Evolutionary conservation across 2,888 invertebrate species (phyloP), one percentile per base, ranked within the genome.

Genomic region (Patella depressa): DNA sequence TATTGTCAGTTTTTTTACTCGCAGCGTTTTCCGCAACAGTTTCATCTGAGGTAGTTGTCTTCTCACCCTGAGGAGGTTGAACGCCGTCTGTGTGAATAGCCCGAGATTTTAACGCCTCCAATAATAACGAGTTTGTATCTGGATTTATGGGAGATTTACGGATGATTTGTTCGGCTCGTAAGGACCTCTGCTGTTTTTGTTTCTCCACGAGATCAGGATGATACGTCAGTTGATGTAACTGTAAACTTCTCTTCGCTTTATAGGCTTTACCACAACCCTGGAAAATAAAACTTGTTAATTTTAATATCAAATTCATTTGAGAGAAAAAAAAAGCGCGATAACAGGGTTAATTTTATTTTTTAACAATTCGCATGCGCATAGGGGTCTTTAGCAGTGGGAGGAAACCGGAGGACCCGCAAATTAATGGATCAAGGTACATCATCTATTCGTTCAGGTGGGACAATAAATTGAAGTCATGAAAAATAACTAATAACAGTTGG

Each of bases 211-310:
- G 71, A 14, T 78, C 82, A 11, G 78, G 80, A 77, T 87, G 87
- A 70, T 84, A 77, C 73, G 84, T 82, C 70, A 81, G 78, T 80
- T 85, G 84, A 77, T 89, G 88, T 71, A 89, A 87, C 78, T 89
- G 88, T 24, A 90, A 85, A 76, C 88, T 90, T 53, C 88, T 82
- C 78, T 90, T 90, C 24, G 90, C 89, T 77, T 90, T 90, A 83
- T 90, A 90, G 14, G 85, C 83, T 78, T 87, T 88, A 14, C 84
- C 81, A 80, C 89, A 90, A 57, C 83, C 79, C 89, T 89, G 84
- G 19, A 83, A 78, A 59, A 69, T 19, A 72, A 45, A 45, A 45
- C 45, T 45, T 45, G 45, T 9, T 45, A 45, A 45, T 45, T 45
- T 45, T 9, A 45, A 45, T 7, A 45, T 45, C 45, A 45, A 45